These are phyloP conservation scores for Abrostola tripartita DNA, from an alignment of 2,888 invertebrate genomes.

Conservation along the genomic window DNA sequence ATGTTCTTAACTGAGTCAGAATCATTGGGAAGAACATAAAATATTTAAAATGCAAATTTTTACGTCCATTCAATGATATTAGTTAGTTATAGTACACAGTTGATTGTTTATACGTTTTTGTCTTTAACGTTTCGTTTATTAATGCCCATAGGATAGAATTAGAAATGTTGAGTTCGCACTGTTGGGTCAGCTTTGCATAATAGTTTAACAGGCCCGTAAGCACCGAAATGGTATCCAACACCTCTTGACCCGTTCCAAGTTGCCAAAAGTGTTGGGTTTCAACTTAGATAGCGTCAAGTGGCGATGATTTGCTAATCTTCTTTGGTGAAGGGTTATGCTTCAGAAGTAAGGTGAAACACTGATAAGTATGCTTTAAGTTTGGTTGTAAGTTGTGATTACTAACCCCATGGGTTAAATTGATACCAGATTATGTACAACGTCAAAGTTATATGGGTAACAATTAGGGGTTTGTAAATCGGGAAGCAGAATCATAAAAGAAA, in stretches of 20 bases:
- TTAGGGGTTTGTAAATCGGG: too few relatives aligned
- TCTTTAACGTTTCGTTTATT: too few relatives aligned
- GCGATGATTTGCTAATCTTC: slow-evolving; percentile 53
- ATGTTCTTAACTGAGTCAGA: too few relatives aligned
- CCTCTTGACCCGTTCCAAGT: slow-evolving; percentile 49
- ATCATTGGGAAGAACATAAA: too few relatives aligned
- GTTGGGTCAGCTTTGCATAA: slow-evolving; percentile 30
- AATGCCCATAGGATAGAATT: too few relatives aligned
- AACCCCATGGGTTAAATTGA: not conserved
- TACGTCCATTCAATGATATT: too few relatives aligned
- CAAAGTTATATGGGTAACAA: too few relatives aligned
- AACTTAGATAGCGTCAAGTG: slow-evolving; percentile 54
- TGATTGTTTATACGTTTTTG: too few relatives aligned
- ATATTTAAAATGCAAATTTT: too few relatives aligned
- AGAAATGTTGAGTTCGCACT: too few relatives aligned
- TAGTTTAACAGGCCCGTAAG: slow-evolving; percentile 27
- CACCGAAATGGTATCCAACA: slow-evolving; percentile 35
- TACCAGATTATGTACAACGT: not conserved
- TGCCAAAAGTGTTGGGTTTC: slow-evolving; percentile 42
- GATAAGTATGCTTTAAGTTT: not conserved
- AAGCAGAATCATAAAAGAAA: too few relatives aligned
- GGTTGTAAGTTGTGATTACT: not conserved
- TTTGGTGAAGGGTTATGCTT: slow-evolving; percentile 41
- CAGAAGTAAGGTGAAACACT: slow-evolving; percentile 26
- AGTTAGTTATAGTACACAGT: too few relatives aligned